Evolutionary conservation across 2,888 invertebrate species (phyloP).

Genomic region (Ariolimax columbianus): DNA sequence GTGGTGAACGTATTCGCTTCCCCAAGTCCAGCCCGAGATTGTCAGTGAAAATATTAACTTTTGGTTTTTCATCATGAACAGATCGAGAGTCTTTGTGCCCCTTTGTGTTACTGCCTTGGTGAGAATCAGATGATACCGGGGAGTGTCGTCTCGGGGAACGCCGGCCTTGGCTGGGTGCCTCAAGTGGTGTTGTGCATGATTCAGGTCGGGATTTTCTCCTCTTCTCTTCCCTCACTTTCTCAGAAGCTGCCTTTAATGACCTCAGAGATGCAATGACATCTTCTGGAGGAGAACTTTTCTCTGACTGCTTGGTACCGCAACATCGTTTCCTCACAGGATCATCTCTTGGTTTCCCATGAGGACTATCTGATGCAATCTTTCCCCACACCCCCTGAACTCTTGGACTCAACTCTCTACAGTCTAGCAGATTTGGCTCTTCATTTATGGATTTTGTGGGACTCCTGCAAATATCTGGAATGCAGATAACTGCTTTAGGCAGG

Average conservation of each 20-base stretch:
- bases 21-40: constrained; percentile 45
- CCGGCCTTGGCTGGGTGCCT: not conserved
- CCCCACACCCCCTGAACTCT: not conserved
- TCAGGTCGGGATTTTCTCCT: not conserved
- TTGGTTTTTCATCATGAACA: constrained; percentile 37
- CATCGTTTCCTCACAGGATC: not conserved
- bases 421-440: not conserved
- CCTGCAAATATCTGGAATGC: constrained; percentile 53
- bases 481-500: constrained; percentile 54
- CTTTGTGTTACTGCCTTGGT: not conserved
- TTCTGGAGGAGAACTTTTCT: constrained; percentile 1
- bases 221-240: constrained; percentile 44
- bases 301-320: not conserved
- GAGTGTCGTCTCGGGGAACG: constrained; percentile 36
- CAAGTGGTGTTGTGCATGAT: not conserved
- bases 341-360: not conserved
- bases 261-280: constrained; percentile 27
- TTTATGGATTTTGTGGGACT: constrained; percentile 31
- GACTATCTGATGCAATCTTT: not conserved
- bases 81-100: not conserved
- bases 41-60: constrained; percentile 52
- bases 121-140: constrained; percentile 9
- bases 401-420: constrained; percentile 2
- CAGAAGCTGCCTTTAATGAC: constrained; percentile 41
- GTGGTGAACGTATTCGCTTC: constrained; percentile 52